Evolutionary conservation across 2,797 vertebrate genomes (phyloP).

Genomic region (Myotis daubentonii): DNA sequence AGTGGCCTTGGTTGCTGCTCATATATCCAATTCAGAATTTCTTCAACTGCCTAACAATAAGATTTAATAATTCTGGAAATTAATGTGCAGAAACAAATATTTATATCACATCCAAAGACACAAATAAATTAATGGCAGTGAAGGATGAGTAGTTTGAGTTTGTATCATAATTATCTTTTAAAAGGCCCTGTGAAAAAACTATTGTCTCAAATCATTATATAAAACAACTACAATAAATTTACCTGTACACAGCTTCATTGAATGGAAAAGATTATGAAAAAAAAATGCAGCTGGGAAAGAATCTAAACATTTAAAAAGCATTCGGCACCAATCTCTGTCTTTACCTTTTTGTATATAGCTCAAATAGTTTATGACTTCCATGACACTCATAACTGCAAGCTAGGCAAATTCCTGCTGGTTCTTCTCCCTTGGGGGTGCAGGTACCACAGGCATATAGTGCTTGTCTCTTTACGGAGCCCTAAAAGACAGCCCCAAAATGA

Average conservation of each 20-base stretch:
- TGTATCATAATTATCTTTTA: conserved; percentile 31
- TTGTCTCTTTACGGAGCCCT: conserved; percentile 96
- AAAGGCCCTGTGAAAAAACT: neutral
- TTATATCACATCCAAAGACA: neutral
- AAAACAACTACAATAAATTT: neutral
- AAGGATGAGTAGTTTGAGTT: neutral
- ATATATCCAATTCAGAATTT: conserved; percentile 25
- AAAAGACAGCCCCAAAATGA: conserved; percentile 47
- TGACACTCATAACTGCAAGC: conserved; percentile 98
- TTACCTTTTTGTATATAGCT: conserved; percentile 98
- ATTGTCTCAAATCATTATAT: neutral
- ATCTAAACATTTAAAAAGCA: conserved; percentile 36
- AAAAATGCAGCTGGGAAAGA: neutral
- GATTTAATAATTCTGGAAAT: conserved; percentile 41
- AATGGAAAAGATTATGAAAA: conserved; percentile 14
- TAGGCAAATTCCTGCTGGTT: conserved; percentile 94
- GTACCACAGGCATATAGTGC: conserved; percentile 96
- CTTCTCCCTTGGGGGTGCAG: conserved; percentile 92
- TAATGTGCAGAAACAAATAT: conserved; percentile 22
- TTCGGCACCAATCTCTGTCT: neutral
- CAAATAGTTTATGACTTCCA: conserved; percentile 95
- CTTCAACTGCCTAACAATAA: neutral
- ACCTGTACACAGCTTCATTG: neutral
- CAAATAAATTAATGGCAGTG: neutral
- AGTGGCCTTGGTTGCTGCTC: neutral